A percentile compares a stretch with the other conserved stretches of the same genome.
Evolutionary conservation across 2,797 vertebrate genomes (phyloP).

Genomic region (Moxostoma hubbsi): DNA sequence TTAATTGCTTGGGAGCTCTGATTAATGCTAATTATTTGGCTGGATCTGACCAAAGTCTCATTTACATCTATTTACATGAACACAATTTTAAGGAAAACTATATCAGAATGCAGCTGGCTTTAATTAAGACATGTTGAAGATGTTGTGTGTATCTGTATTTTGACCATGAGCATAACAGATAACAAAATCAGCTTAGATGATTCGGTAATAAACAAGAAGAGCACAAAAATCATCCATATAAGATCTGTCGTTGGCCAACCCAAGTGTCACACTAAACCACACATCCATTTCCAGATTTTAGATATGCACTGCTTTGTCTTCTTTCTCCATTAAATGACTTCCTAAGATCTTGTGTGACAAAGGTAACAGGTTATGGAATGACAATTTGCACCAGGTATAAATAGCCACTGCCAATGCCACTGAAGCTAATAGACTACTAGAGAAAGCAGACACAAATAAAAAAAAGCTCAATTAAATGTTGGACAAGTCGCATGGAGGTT

Average conservation of each 20-base stretch:
- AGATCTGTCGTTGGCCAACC: not conserved
- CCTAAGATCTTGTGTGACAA: no score
- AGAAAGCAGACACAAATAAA: no score
- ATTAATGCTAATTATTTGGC: not conserved
- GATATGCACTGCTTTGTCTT: not conserved
- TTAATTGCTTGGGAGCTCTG: conserved; percentile 18
- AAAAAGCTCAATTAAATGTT: no score
- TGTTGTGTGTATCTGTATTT: not conserved
- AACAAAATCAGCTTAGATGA: no score
- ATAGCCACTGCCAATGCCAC: no score
- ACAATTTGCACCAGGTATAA: no score
- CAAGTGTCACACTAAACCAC: conserved; percentile 9
- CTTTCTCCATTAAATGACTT: no score
- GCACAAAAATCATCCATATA: not conserved
- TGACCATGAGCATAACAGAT: not conserved
- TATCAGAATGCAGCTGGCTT: conserved; percentile 6
- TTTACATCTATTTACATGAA: conserved; percentile 22
- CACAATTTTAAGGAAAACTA: not conserved
- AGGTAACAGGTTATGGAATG: no score
- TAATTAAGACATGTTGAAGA: not conserved
- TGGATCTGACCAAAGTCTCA: not conserved
- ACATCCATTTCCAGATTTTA: not conserved
- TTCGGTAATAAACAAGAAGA: not conserved
- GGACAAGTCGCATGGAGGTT: no score
- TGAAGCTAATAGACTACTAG: no score